phyloP scores from a whole-genome alignment of 1,140 invertebrate genomes.

The Myzus persicae region DNA sequence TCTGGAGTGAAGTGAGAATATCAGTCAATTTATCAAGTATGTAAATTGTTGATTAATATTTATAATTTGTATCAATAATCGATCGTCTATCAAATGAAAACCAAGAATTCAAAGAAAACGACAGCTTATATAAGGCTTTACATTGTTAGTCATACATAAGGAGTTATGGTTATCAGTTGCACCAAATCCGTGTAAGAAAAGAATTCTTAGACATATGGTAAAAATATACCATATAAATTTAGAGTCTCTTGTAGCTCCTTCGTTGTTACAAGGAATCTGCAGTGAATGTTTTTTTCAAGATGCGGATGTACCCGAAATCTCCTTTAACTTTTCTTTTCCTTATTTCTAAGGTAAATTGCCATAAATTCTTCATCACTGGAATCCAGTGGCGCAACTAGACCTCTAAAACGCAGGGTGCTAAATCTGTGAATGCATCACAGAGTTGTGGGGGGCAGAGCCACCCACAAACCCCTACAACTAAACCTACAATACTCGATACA shows the following conservation, averaged over 20 bases:
- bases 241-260: conserved; percentile 7
- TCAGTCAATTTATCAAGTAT: not conserved
- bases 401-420: no score
- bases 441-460: no score
- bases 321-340: conserved; percentile 12
- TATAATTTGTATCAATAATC: not conserved
- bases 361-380: not conserved
- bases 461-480: no score
- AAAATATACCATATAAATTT: conserved; percentile 15
- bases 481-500: no score
- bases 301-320: conserved; percentile 23
- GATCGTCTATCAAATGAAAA: not conserved
- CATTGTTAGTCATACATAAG: conserved; percentile 66
- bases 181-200: not conserved
- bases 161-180: conserved; percentile 61
- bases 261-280: conserved; percentile 11
- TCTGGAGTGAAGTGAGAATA: not conserved
- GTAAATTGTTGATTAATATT: not conserved
- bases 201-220: not conserved
- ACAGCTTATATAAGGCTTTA: no score
- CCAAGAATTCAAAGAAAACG: no score
- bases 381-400: no score
- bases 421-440: no score
- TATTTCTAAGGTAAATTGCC: not conserved
- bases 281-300: conserved; percentile 21